phyloP scores from a whole-genome alignment of 2,888 invertebrate genomes.

The Leptinotarsa rubiginosa region DNA sequence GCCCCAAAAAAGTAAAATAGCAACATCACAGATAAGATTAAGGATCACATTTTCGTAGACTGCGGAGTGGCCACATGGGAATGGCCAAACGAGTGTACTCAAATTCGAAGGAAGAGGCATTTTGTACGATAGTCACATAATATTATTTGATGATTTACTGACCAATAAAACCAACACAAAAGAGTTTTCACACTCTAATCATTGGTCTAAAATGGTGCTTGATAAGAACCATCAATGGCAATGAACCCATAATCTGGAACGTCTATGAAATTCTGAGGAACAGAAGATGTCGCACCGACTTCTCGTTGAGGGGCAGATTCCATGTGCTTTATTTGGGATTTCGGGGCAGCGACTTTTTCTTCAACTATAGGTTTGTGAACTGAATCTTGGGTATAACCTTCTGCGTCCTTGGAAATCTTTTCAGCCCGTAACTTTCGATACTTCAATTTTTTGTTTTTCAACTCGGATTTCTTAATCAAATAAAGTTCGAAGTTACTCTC shows the following conservation, averaged over 20 bases:
- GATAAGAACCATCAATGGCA: constrained; percentile 10
- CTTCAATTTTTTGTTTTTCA: neutral
- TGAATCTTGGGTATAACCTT: neutral
- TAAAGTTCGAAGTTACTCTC: constrained; percentile 11
- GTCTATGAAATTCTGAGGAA: constrained; percentile 15
- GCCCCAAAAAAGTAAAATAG: too few species aligned
- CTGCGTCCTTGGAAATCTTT: neutral
- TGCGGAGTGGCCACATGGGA: too few species aligned
- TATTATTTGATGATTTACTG: too few species aligned
- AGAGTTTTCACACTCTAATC: neutral
- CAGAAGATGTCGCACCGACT: neutral
- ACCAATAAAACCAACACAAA: neutral
- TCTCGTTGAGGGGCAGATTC: neutral
- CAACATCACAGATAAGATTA: too few species aligned
- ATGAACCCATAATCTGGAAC: constrained; percentile 20
- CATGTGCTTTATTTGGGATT: neutral
- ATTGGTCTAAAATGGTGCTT: constrained; percentile 4
- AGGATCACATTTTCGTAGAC: too few species aligned
- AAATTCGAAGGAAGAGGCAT: too few species aligned
- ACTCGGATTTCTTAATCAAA: constrained; percentile 4
- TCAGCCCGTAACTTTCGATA: neutral
- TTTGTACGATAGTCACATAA: too few species aligned
- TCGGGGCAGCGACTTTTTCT: neutral
- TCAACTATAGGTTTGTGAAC: neutral
- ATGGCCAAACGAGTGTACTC: too few species aligned